Evolutionary conservation across 2,797 vertebrate species (phyloP), one percentile per base, ranked within the genome.

Genomic region (Amphiprion clarkii): DNA sequence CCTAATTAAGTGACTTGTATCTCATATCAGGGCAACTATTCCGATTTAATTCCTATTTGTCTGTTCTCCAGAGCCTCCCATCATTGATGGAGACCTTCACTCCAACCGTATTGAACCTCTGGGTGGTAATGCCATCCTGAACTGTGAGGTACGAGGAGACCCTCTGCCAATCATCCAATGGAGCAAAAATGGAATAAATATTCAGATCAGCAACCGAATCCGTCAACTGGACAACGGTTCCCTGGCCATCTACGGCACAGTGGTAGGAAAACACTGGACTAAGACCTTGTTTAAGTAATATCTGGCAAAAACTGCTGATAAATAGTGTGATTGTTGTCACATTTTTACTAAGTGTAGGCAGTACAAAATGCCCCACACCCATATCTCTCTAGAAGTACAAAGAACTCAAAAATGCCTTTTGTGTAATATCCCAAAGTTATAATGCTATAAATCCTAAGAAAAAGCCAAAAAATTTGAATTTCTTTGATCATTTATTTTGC

Each of bases 111-210:
- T 97, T 5, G 97, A 98, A 78, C 96, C 97, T 21, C 89, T 99
- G 63, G 98, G 98, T 17, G 96, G 97, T 17, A 99, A 97, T 6
- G 96, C 96, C 68, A 86, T 99, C 80, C 78, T 99, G 68, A 97
- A 97, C 74, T 99, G 98, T 68, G 96, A 98, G 82, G 98, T 98
- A 25, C 94, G 95, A 63, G 98, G 98, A 85, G 97, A 99, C 78
- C 98, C 98, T 0, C 90, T 93, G 66, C 98, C 98, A 52, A 96
- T 90, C 56, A 98, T 99, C 79, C 97, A 95, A 76, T 99, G 98
- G 98, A 98, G 93, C 91, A 97, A 96, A 88, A 95, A 93, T 49
- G 98, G 98, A 55, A 87, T 96, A 29, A 95, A 94, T 10, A 54
- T 99, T 72, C 93, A 91, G 27, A 96, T 95, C 59, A 96, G 85